Base-by-base conservation (phyloP, 92 coral and sea anemone species). In the Porites cylindrica region DNA sequence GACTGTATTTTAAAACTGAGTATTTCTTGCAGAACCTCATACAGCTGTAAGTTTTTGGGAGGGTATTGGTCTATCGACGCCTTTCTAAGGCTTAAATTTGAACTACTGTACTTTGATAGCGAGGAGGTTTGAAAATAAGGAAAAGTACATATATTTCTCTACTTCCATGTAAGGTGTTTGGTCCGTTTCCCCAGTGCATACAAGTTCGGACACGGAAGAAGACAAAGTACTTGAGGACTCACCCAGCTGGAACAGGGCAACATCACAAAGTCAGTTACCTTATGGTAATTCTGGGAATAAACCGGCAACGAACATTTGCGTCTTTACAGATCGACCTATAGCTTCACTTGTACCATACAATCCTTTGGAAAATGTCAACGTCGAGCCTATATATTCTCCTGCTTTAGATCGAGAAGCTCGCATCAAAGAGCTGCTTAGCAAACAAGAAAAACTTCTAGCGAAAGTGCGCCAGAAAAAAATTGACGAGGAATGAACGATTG, bases 401-500 rank as follows among this genome's bases (percentile, higher is more conserved):
- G 84, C 95, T 13, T 73, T 90, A 17, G 91, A 86, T 64, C 88
- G 95, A 54, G 89, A 92, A 50, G 70, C 80, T 66, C 92, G 95
- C 50, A 92, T 92, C 51, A 89, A 89, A 86, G 81, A 82, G 51
- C 84, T 92, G 32, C 64, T 90, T 19, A 77, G 76, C 4, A 92
- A 86, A 74, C 95, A 86, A 67, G 91, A 71, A 62, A 60, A 92
- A 68, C 90, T 92, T 8, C 78, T 92, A 18, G 43, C 75, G 16
- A 75, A 91, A 18, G 43, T 77, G 66, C 80, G 74, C 19, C 83
- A 26, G 83, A 84, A 62, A 67, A 81, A 80, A 67, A 75, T 76
- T 73, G 70, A 50, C 76, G 67, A 61, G 38, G n/a, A 26, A 69
- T 77, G 10, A 62, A 18, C 47, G 1, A 38, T 38, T 38, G 47